Evolutionary conservation across 2,113 vertebrate species (phyloP).

Genomic region (Chaetops frenatus): DNA sequence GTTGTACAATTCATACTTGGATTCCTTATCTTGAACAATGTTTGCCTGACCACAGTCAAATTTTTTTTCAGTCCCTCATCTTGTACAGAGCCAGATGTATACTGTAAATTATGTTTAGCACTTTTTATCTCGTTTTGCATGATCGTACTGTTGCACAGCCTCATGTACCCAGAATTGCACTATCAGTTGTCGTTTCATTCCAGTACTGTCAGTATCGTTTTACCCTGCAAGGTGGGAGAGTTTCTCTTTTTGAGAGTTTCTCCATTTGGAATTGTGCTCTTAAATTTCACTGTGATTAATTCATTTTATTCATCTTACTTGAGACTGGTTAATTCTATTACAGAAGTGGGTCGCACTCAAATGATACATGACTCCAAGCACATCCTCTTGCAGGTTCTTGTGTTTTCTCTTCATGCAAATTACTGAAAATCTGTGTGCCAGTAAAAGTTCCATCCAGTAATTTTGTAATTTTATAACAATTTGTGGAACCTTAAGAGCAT

Average conservation of each 20-base stretch:
- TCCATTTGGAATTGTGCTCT: neutral
- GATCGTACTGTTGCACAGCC: neutral
- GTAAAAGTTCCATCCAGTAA: neutral
- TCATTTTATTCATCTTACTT: neutral
- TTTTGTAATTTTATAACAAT: neutral
- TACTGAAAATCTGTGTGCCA: neutral
- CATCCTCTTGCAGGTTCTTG: neutral
- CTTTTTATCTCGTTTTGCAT: neutral
- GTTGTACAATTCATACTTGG: neutral
- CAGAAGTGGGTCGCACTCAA: conserved; percentile 27
- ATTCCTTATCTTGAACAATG: neutral
- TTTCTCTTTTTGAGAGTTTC: neutral
- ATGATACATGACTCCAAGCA: conserved; percentile 17
- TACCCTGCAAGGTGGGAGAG: neutral
- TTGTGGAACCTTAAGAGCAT: neutral
- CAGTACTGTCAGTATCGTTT: neutral
- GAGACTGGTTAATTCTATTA: neutral
- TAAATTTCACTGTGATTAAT: neutral
- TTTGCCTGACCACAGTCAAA: neutral
- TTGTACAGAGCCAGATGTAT: neutral
- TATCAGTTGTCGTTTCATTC: neutral
- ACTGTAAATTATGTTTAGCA: neutral
- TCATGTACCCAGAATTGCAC: neutral
- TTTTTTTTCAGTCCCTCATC: neutral
- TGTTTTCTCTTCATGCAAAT: neutral